These are phyloP conservation scores for Glaucopsyche alexis DNA, from an alignment of 2,888 invertebrate species.

Conservation along the genomic window DNA sequence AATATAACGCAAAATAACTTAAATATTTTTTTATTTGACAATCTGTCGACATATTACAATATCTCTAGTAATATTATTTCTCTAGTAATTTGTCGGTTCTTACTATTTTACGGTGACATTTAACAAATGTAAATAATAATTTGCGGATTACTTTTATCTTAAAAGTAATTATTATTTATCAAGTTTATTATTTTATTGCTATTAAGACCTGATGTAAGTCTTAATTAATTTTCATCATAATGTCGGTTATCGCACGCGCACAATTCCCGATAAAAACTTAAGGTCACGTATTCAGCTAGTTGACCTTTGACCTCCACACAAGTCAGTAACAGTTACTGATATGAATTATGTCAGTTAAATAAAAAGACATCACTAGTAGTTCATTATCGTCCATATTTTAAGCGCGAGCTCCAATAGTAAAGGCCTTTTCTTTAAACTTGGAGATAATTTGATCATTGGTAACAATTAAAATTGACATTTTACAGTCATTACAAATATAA, in stretches of 20 bases:
- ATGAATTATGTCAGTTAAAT: constrained; percentile 2
- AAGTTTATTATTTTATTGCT: background rate
- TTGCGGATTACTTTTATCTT: background rate
- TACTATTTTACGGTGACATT: too few species aligned
- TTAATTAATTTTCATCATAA: constrained; percentile 21
- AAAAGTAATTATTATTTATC: background rate
- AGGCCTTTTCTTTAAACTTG: background rate
- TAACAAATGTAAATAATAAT: too few species aligned
- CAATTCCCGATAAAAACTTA: background rate
- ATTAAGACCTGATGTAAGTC: background rate
- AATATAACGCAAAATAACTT: too few species aligned
- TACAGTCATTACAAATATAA: too few species aligned
- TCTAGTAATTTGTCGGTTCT: too few species aligned
- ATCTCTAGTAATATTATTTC: too few species aligned
- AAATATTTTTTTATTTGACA: too few species aligned
- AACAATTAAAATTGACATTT: too few species aligned
- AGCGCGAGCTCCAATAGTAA: background rate
- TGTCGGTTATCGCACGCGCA: constrained; percentile 5
- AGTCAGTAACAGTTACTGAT: constrained; percentile 3
- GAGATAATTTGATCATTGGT: background rate
- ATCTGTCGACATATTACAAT: too few species aligned
- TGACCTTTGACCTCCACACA: constrained; percentile 10
- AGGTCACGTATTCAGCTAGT: constrained; percentile 9
- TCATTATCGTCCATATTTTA: constrained; percentile 1
- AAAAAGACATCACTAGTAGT: background rate